A percentile compares a stretch with the other conserved stretches of the same genome.
Conservation (phyloP, 37 sponge, comb jelly and placozoan genomes). For the Spongia lamella region DNA sequence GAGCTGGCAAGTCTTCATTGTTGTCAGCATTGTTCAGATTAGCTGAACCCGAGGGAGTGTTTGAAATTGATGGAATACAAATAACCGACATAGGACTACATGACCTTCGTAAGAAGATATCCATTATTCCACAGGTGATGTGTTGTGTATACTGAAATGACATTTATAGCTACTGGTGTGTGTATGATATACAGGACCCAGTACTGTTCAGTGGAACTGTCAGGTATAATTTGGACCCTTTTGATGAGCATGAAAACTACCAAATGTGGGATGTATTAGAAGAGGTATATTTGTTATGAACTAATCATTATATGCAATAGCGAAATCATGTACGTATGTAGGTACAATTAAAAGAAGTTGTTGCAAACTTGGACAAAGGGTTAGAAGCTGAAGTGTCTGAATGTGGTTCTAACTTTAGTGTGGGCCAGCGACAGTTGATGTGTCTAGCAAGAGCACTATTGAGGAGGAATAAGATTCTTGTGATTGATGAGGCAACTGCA, state of each 20-base stretch:
- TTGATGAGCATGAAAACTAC: conserved; percentile 59
- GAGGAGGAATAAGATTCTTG: conserved; percentile 36
- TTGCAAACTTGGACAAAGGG: neutral
- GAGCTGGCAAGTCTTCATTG: conserved; percentile 93
- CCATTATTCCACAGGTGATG: conserved; percentile 85
- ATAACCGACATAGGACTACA: conserved; percentile 75
- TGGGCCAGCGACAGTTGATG: conserved; percentile 38
- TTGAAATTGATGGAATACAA: conserved; percentile 78
- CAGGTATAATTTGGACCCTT: conserved; percentile 90
- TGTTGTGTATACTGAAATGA: neutral
- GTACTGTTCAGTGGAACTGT: conserved; percentile 89
- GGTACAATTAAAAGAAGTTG: no score
- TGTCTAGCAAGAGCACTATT: conserved; percentile 48
- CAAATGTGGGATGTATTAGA: conserved; percentile 80
- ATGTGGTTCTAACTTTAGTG: conserved; percentile 36
- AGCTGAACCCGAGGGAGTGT: conserved; percentile 78
- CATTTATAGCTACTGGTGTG: neutral
- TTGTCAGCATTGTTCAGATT: conserved; percentile 80
- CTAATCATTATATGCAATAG: no score
- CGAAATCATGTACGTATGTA: no score
- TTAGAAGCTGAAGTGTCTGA: conserved; percentile 32
- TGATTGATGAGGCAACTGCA: conserved; percentile 53
- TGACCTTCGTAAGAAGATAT: conserved; percentile 71
- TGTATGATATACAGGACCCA: conserved; percentile 66
- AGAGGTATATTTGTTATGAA: conserved; percentile 42